Conservation (phyloP, 1,140 invertebrate species). For the Drosophila triauraria region DNA sequence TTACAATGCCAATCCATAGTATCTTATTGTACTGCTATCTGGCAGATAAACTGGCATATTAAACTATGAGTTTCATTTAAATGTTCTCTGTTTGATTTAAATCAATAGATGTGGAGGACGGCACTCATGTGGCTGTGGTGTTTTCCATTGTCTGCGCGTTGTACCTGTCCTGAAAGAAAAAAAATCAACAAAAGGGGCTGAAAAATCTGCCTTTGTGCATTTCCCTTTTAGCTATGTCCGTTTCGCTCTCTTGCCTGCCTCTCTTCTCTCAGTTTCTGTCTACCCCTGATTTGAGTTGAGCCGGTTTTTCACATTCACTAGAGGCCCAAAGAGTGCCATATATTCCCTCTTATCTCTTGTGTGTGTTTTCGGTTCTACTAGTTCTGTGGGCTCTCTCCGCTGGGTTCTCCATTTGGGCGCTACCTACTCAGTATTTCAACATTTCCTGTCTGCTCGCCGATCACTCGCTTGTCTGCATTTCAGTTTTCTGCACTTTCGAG, state of each 20-base stretch:
- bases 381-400: slow-evolving; percentile 11
- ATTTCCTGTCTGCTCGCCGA: slow-evolving; percentile 33
- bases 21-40: background rate
- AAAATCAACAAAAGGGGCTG: background rate
- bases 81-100: slow-evolving; percentile 3
- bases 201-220: slow-evolving; percentile 28
- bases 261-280: background rate
- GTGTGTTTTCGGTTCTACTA: slow-evolving; percentile 23
- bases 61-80: background rate
- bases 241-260: slow-evolving; percentile 15
- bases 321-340: slow-evolving; percentile 4
- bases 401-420: slow-evolving; percentile 1
- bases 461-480: slow-evolving; percentile 23
- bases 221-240: slow-evolving; percentile 25
- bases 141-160: slow-evolving; percentile 20
- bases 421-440: slow-evolving; percentile 28
- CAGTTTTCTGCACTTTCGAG: background rate
- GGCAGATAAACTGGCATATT: background rate
- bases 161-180: slow-evolving; percentile 28
- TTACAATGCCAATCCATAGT: background rate
- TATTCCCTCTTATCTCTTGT: slow-evolving; percentile 29
- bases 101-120: slow-evolving; percentile 14
- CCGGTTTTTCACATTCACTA: slow-evolving; percentile 38
- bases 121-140: background rate
- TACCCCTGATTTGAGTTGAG: slow-evolving; percentile 29